phyloP scores from a whole-genome alignment of 2,888 invertebrate genomes.

The Scaptomyza polygonia region DNA sequence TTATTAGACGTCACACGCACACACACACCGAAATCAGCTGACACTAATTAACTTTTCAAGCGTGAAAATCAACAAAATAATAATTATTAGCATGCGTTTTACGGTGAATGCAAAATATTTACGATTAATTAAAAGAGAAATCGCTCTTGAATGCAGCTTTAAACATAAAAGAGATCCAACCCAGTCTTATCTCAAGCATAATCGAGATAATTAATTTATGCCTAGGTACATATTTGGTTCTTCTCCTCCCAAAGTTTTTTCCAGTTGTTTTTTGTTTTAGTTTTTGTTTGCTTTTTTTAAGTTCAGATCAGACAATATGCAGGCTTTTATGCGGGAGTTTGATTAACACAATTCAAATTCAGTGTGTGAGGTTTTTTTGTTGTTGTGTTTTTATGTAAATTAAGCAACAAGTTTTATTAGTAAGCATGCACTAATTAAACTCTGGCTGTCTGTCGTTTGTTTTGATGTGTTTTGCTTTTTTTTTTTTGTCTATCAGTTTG shows the following conservation, averaged over 20 bases:
- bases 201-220: constrained; percentile 63
- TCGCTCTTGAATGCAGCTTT: constrained; percentile 2
- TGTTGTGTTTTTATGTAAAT: constrained; percentile 43
- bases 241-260: constrained; percentile 46
- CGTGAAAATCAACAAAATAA: constrained; percentile 17
- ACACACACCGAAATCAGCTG: constrained; percentile 50
- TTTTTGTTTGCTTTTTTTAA: constrained; percentile 55
- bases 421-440: constrained; percentile 80
- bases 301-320: constrained; percentile 60
- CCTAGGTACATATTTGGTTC: constrained; percentile 48
- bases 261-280: constrained; percentile 35
- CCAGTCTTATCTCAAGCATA: constrained; percentile 43
- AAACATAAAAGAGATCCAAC: constrained; percentile 2
- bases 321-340: constrained; percentile 75
- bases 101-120: constrained; percentile 36
- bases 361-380: neutral
- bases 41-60: constrained; percentile 24
- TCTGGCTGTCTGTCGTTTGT: constrained; percentile 40
- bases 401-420: constrained; percentile 78
- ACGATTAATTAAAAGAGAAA: constrained; percentile 5
- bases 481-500: constrained; percentile 45
- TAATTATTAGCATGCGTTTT: neutral
- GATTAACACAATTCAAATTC: constrained; percentile 68
- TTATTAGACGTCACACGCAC: constrained; percentile 1
- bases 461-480: constrained; percentile 30